Percentiles rank a stretch among this genome's conserved stretches.
phyloP scores from a whole-genome alignment of 2,888 invertebrate species.

The Cantharis flavilabris region DNA sequence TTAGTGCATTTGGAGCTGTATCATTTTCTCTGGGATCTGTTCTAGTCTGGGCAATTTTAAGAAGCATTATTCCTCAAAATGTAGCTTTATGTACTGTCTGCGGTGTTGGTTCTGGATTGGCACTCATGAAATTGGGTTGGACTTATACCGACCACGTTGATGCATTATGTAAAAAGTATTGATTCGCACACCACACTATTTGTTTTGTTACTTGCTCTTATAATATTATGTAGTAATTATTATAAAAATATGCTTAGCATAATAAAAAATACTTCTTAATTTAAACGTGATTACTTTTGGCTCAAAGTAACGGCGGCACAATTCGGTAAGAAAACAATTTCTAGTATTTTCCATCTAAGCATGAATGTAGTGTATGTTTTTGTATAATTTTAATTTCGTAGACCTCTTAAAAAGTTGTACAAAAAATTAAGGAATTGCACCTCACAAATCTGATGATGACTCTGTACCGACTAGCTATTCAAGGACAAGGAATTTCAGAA shows the following conservation, averaged over 20 bases:
- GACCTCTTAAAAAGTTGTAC: too few species aligned
- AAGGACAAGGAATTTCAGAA: too few species aligned
- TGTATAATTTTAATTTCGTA: too few species aligned
- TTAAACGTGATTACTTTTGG: neutral
- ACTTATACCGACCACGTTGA: conserved; percentile 51
- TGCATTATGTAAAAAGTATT: conserved; percentile 28
- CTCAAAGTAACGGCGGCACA: too few species aligned
- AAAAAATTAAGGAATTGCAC: too few species aligned
- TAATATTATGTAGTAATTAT: neutral
- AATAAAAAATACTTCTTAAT: neutral
- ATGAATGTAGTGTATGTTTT: too few species aligned
- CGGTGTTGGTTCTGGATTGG: conserved; percentile 72
- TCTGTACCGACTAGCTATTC: too few species aligned
- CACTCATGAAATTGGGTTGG: conserved; percentile 58
- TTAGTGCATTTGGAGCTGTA: conserved; percentile 69
- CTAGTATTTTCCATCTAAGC: too few species aligned
- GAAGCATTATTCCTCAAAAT: conserved; percentile 76
- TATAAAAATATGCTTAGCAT: neutral
- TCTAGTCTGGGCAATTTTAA: conserved; percentile 83
- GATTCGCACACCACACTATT: neutral
- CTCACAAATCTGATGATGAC: too few species aligned
- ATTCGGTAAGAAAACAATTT: too few species aligned
- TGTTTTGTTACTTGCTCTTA: neutral
- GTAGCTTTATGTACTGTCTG: conserved; percentile 68
- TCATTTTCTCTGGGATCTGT: conserved; percentile 90